A percentile compares a stretch with the other conserved stretches of the same genome.
phyloP scores from a whole-genome alignment of 2,113 vertebrate species.

The Ia io region DNA sequence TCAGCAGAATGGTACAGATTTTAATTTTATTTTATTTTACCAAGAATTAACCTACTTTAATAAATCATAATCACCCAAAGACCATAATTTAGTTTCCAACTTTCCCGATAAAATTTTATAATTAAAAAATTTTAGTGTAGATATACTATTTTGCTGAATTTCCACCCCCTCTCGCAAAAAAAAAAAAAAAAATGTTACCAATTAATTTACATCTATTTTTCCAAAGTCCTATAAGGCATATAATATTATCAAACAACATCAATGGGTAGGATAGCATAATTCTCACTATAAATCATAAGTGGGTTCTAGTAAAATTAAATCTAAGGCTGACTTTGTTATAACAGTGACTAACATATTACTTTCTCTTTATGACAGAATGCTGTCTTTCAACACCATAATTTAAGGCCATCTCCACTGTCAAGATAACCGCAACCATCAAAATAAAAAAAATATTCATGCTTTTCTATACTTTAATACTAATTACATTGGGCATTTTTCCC shows the following conservation, averaged over 20 bases:
- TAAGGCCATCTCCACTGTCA: background rate
- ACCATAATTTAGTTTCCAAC: background rate
- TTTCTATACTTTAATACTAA: background rate
- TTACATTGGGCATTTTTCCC: background rate
- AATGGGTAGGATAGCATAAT: background rate
- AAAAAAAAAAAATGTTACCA: background rate
- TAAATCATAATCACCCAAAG: background rate
- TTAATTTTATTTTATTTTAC: background rate
- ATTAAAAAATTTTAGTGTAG: background rate
- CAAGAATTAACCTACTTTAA: background rate
- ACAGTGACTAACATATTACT: background rate
- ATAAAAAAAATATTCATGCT: background rate
- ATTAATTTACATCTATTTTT: background rate
- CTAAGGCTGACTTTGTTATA: background rate
- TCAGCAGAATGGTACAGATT: background rate
- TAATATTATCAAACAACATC: background rate
- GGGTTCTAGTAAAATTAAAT: background rate
- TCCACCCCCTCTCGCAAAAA: background rate
- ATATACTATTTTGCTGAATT: background rate
- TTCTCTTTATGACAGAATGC: background rate
- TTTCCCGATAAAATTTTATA: background rate
- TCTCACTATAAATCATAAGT: background rate
- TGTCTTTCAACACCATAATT: background rate
- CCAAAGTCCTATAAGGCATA: background rate
- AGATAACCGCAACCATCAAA: background rate